These are phyloP conservation scores for Heloderma charlesbogerti DNA, from an alignment of 2,113 vertebrate genomes.

Conservation along the genomic window DNA sequence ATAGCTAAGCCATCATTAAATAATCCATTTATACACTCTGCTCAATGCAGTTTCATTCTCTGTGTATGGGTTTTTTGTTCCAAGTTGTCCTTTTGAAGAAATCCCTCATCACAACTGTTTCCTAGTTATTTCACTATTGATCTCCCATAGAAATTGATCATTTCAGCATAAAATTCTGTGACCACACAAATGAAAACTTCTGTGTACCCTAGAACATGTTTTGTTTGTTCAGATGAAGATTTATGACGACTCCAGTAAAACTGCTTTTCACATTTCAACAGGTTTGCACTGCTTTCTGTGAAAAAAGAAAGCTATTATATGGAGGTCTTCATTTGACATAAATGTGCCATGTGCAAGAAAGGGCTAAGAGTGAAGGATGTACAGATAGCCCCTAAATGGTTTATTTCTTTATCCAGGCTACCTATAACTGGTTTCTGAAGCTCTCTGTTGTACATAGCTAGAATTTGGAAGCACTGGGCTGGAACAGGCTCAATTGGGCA, in stretches of 20 bases:
- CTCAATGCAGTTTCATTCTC: slow-evolving; percentile 16
- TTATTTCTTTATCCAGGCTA: not conserved
- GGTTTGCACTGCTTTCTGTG: not conserved
- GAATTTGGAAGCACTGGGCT: not conserved
- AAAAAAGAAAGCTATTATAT: not conserved
- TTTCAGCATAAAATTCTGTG: not conserved
- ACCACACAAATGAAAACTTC: not conserved
- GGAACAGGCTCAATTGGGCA: not conserved
- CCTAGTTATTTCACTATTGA: not conserved
- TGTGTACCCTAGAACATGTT: not conserved
- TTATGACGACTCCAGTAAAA: slow-evolving; percentile 5
- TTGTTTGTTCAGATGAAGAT: not conserved
- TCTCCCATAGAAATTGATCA: not conserved
- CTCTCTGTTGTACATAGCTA: not conserved
- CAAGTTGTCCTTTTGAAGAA: not conserved
- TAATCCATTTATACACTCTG: slow-evolving; percentile 2
- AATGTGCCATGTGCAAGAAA: not conserved
- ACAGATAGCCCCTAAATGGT: not conserved
- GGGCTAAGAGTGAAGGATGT: not conserved
- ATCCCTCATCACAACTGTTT: not conserved
- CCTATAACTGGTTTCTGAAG: not conserved
- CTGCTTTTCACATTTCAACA: not conserved
- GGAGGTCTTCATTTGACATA: not conserved
- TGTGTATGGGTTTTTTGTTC: not conserved
- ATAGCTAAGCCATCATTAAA: slow-evolving; percentile 26